Percentiles rank a stretch among this genome's conserved stretches.
phyloP scores from a whole-genome alignment of 2,888 invertebrate genomes.

The Diabrotica balteata region DNA sequence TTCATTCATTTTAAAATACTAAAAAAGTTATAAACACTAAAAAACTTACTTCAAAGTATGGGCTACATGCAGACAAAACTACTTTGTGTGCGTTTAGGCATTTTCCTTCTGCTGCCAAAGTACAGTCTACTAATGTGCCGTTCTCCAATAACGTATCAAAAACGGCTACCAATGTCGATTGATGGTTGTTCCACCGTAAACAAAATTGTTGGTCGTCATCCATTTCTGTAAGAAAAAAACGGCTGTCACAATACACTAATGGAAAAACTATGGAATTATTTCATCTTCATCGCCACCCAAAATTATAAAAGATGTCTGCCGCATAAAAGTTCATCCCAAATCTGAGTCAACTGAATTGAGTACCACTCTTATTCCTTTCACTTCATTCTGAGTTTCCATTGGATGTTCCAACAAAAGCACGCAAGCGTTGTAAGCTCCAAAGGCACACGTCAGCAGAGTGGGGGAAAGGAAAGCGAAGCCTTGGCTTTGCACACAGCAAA shows the following conservation, averaged over 20 bases:
- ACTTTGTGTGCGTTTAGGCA: conserved; percentile 94
- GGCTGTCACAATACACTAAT: background rate
- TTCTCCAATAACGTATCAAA: conserved; percentile 91
- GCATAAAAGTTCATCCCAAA: background rate
- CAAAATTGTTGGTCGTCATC: conserved; percentile 95
- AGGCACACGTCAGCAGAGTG: conserved; percentile 45
- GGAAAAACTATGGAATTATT: background rate
- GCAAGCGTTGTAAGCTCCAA: conserved; percentile 48
- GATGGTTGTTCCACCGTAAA: conserved; percentile 94
- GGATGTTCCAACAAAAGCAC: conserved; percentile 31
- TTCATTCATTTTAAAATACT: background rate
- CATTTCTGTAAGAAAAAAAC: conserved; percentile 61
- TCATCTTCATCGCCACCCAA: background rate
- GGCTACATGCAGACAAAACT: conserved; percentile 91
- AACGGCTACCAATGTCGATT: conserved; percentile 89
- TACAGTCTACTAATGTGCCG: conserved; percentile 92
- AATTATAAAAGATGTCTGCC: background rate
- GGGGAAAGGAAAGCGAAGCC: conserved; percentile 56
- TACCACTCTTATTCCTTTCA: conserved; percentile 11
- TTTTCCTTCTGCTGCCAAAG: conserved; percentile 91
- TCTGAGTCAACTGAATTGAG: background rate
- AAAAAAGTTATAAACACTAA: too few relatives aligned
- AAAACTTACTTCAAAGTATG: conserved; percentile 83
- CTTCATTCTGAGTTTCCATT: conserved; percentile 24
- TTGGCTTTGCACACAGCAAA: conserved; percentile 51